A percentile compares a stretch with the other conserved stretches of the same genome.
Evolutionary conservation across 1,140 invertebrate genomes (phyloP).

Genomic region (Leptinotarsa defecta): DNA sequence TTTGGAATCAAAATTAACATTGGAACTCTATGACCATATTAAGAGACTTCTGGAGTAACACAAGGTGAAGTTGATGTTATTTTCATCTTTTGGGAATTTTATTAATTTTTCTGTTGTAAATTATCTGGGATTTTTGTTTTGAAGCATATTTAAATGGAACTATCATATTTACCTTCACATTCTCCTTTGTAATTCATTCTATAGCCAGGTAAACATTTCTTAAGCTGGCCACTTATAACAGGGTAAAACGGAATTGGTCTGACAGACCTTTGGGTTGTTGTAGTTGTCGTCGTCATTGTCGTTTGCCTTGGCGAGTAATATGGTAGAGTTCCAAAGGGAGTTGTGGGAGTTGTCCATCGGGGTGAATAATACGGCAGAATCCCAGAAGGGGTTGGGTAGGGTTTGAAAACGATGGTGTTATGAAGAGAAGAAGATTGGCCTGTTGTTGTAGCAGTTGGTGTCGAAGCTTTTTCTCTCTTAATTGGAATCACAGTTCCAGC

Average conservation of each 20-base stretch:
- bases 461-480: background rate
- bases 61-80: no score
- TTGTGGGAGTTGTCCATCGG: background rate
- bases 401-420: background rate
- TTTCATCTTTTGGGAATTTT: no score
- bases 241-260: constrained; percentile 19
- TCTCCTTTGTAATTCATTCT: constrained; percentile 55
- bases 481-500: background rate
- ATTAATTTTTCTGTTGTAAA: no score
- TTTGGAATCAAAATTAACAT: no score
- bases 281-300: background rate
- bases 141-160: no score
- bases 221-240: constrained; percentile 44
- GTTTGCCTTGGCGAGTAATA: constrained; percentile 14
- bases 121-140: no score
- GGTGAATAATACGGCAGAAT: constrained; percentile 21
- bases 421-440: background rate
- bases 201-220: constrained; percentile 62
- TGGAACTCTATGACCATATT: no score
- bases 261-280: constrained; percentile 3
- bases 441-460: background rate
- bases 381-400: background rate
- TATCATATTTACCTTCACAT: constrained; percentile 58
- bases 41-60: no score
- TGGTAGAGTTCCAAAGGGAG: constrained; percentile 4